Percentiles rank a stretch among this genome's conserved stretches.
phyloP scores from a whole-genome alignment of 2,797 vertebrate species.

The Enteromius mattozi region DNA sequence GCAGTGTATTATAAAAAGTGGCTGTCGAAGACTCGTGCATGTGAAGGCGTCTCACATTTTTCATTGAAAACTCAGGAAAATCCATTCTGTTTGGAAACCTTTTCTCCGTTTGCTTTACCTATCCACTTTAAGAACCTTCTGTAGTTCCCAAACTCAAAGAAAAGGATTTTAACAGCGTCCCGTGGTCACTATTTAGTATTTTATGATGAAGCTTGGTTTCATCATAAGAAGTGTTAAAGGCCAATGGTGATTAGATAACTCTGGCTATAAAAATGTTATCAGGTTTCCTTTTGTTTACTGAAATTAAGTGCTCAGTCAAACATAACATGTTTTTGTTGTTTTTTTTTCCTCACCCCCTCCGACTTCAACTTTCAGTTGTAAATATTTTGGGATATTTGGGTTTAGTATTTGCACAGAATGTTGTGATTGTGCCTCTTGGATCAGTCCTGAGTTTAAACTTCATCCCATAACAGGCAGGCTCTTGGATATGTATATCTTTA shows the following conservation, averaged over 20 bases:
- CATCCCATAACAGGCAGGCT: conserved; percentile 12
- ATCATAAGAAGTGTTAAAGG: conserved; percentile 20
- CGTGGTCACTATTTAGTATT: background rate
- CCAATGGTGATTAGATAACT: background rate
- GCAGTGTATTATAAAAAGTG: conserved; percentile 31
- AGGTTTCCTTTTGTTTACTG: conserved; percentile 19
- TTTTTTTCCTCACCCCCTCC: background rate
- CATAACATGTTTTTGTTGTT: background rate
- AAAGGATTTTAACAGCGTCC: background rate
- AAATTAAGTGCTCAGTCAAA: conserved; percentile 7
- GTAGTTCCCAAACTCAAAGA: background rate
- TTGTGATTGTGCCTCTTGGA: conserved; percentile 55
- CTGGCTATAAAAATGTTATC: background rate
- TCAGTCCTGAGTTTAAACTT: conserved; percentile 40
- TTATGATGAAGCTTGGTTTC: background rate
- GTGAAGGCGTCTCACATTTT: conserved; percentile 24
- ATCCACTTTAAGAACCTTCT: background rate
- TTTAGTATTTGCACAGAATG: conserved; percentile 51
- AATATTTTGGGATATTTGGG: conserved; percentile 37
- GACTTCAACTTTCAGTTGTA: conserved; percentile 34
- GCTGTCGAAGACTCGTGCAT: conserved; percentile 18
- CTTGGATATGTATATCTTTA: conserved; percentile 26
- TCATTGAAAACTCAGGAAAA: conserved; percentile 56
- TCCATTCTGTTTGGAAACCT: conserved; percentile 37
- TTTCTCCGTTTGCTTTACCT: conserved; percentile 13